These are phyloP conservation scores for Trachythela sp. DNA, from an alignment of 64 coral and sea anemone genomes.

Conservation along the genomic window DNA sequence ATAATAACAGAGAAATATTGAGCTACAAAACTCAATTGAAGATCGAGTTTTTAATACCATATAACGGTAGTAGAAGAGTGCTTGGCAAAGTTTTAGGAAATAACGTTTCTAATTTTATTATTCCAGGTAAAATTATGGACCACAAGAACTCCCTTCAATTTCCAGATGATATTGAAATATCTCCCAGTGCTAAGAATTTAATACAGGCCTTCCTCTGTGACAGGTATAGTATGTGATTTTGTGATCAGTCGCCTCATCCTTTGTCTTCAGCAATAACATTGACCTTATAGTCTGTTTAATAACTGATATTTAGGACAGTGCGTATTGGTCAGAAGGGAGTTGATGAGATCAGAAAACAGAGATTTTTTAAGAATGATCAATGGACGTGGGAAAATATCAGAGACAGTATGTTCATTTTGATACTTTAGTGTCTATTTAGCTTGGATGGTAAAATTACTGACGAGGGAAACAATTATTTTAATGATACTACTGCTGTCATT, in stretches of 20 bases:
- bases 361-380: constrained; percentile 76
- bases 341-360: constrained; percentile 75
- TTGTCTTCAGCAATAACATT: too few species aligned
- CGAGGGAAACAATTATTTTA: too few species aligned
- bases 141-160: constrained; percentile 94
- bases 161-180: constrained; percentile 95
- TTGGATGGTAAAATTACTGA: too few species aligned
- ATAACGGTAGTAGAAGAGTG: too few species aligned
- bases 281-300: too few species aligned
- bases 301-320: too few species aligned
- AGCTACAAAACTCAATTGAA: too few species aligned
- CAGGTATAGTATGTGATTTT: constrained; percentile 49
- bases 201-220: constrained; percentile 87
- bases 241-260: background rate
- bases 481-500: too few species aligned
- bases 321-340: constrained; percentile 77
- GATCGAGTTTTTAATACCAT: too few species aligned
- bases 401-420: constrained; percentile 53
- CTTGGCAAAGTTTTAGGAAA: background rate
- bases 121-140: constrained; percentile 89
- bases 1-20: too few species aligned
- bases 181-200: constrained; percentile 72
- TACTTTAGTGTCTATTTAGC: too few species aligned
- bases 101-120: background rate
- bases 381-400: constrained; percentile 89